Percentiles rank a stretch among this genome's conserved stretches.
These are phyloP conservation scores for Thalassoma bifasciatum DNA, from an alignment of 2,113 vertebrate genomes.

Conservation along the genomic window DNA sequence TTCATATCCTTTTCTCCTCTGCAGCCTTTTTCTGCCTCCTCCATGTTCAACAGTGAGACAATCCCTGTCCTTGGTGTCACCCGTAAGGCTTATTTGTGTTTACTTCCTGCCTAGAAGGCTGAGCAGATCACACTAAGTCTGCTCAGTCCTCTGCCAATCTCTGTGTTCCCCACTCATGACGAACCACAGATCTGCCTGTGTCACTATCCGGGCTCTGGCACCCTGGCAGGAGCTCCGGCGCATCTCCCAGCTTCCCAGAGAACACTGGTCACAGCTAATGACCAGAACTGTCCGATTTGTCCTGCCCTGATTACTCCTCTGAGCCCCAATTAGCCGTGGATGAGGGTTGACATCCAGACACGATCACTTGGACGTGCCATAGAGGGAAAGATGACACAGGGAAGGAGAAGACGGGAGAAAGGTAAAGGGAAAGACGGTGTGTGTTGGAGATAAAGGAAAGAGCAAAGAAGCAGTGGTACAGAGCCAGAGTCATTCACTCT, in stretches of 20 bases:
- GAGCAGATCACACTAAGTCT: constrained; percentile 47
- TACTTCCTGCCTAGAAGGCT: constrained; percentile 37
- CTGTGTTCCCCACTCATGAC: constrained; percentile 37
- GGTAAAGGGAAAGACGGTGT: constrained; percentile 34
- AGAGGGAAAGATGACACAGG: constrained; percentile 63
- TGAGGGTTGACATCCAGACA: constrained; percentile 91
- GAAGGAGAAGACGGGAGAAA: constrained; percentile 42
- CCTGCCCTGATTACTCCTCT: constrained; percentile 97
- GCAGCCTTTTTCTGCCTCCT: constrained; percentile 13
- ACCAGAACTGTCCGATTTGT: constrained; percentile 95
- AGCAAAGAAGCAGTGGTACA: constrained; percentile 16
- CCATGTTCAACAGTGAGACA: constrained; percentile 31
- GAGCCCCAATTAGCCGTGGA: constrained; percentile 92
- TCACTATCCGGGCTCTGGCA: constrained; percentile 51
- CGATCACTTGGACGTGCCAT: constrained; percentile 85
- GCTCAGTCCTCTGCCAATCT: constrained; percentile 41
- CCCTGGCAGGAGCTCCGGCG: constrained; percentile 50
- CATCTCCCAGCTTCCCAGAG: constrained; percentile 75
- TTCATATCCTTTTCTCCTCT: constrained; percentile 22
- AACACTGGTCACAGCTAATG: constrained; percentile 88
- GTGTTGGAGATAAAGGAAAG: constrained; percentile 26
- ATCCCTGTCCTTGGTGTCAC: constrained; percentile 28
- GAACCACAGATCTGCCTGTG: constrained; percentile 50
- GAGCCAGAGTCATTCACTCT: constrained; percentile 52
- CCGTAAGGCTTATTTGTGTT: constrained; percentile 43